These are phyloP conservation scores for Chironomus tepperi DNA, from an alignment of 1,140 invertebrate genomes.

Conservation along the genomic window DNA sequence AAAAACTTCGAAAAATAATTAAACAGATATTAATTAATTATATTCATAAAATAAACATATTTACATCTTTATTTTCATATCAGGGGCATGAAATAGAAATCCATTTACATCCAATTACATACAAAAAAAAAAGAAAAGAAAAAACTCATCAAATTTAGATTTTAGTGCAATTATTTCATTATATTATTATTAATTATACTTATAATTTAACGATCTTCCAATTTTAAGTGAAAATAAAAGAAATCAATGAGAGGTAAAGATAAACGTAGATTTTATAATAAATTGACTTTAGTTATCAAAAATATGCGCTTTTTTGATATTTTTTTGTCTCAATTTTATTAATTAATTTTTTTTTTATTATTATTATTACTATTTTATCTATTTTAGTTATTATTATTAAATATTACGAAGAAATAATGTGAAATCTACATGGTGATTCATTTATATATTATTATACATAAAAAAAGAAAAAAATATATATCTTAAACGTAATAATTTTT, in stretches of 20 bases:
- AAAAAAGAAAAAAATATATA: background rate
- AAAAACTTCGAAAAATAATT: background rate
- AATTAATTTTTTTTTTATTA: background rate
- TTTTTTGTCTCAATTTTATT: background rate
- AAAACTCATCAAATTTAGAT: no score
- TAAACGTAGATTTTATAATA: background rate
- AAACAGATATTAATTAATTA: background rate
- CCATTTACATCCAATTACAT: no score
- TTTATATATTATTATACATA: no score
- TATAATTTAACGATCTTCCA: background rate
- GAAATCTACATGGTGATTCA: background rate
- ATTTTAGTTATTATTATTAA: background rate
- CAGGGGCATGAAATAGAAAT: no score
- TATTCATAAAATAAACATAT: background rate
- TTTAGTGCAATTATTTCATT: background rate
- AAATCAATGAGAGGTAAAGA: conserved; percentile 5
- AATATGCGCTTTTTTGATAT: conserved; percentile 1
- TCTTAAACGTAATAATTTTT: background rate
- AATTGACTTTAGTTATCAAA: background rate
- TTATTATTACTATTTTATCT: background rate
- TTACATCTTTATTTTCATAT: background rate
- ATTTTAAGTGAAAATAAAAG: background rate
- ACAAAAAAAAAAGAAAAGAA: no score
- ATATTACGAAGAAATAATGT: background rate
- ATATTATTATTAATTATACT: background rate